Conservation (phyloP, 2,113 vertebrate genomes). For the Perca fluviatilis region DNA sequence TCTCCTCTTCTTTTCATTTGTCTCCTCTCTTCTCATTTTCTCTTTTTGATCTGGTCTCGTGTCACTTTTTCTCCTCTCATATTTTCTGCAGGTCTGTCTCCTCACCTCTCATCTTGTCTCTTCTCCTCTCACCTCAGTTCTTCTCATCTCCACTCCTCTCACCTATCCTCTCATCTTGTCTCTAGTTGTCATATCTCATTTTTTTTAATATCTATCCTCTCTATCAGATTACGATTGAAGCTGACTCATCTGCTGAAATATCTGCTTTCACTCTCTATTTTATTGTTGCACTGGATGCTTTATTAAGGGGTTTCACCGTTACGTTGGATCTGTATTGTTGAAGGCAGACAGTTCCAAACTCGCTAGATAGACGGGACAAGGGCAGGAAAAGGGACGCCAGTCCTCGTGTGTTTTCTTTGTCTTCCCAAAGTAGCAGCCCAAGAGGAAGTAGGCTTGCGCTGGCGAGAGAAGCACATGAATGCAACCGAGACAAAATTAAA, state of each 20-base stretch:
- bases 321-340: constrained; percentile 3
- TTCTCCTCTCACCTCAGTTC: not conserved
- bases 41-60: not conserved
- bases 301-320: constrained; percentile 8
- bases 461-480: constrained; percentile 31
- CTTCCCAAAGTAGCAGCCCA: constrained; percentile 28
- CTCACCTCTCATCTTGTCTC: not conserved
- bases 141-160: not conserved
- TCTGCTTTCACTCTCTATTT: constrained; percentile 3
- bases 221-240: constrained; percentile 19
- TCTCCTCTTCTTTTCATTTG: not conserved
- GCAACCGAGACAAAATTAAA: constrained; percentile 39
- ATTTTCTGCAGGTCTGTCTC: too few relatives aligned
- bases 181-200: not conserved
- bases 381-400: constrained; percentile 40
- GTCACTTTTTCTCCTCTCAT: not conserved
- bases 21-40: not conserved
- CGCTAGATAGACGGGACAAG: not conserved
- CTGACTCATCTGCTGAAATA: constrained; percentile 44
- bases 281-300: not conserved
- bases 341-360: constrained; percentile 14
- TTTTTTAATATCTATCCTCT: not conserved
- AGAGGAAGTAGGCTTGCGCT: constrained; percentile 34
- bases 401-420: constrained; percentile 52
- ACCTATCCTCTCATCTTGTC: not conserved